Evolutionary conservation across 2,888 invertebrate species (phyloP), one percentile per base, ranked within the genome.

Genomic region (Lasioglossum morio): DNA sequence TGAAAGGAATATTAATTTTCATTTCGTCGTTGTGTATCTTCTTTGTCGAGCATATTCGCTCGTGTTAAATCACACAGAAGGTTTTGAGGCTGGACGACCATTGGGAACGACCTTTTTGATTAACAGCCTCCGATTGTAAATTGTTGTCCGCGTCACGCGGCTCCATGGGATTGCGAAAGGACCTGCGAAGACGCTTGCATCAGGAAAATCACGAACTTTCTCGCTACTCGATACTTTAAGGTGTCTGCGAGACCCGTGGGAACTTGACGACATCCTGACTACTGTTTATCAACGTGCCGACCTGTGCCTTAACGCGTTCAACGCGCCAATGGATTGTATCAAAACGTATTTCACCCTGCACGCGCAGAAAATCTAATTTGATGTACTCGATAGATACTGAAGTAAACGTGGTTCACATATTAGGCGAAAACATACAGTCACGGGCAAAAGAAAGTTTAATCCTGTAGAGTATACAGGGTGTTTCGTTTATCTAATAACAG

Each of bases 51-150:
- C 4, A 70, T 40, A 84, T 73, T 79, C 84, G 79, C 60, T 70
- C 81, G 77, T 81, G 81, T 90, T 91, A 88, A 87, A 90, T 85
- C 81, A 73, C 78, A 19, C 72, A 8, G 79, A 74, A 14, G 57
- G 12, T 76, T 77, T 79, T 81, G 43, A 66, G 60, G 79, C 76
- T 46, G 74, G 69, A 63, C 75, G 69, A 76, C 70, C 77, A 84
- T 82, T 84, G 87, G 79, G 82, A 73, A 66, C 84, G 87, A 90
- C 87, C 85, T 90, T 90, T 89, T 77, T 78, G 46, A 87, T 89
- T 89, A 89, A 89, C 83, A 74, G 88, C 60, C 60, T 77, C 37
- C 46, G 73, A 81, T 82, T 69, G 79, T 70, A 78, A 66, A 66
- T 66, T 46, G 10, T 73, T 14, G 66, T n/a, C 53, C 63, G 75